Evolutionary conservation across 2,888 invertebrate genomes (phyloP), one percentile per base, ranked within the genome.

Genomic region (Bedellia somnulentella): DNA sequence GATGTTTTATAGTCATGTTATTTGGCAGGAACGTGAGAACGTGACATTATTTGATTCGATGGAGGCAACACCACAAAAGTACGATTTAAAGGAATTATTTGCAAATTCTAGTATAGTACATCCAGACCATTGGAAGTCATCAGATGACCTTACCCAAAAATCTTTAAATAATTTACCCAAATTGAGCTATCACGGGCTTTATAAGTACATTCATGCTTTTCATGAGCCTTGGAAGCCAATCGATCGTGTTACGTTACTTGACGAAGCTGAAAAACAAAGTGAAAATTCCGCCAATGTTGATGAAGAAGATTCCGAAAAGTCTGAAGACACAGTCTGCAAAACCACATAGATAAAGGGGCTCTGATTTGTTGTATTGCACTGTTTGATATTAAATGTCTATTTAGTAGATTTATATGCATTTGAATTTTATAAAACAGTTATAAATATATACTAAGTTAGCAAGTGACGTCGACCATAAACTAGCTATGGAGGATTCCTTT

Each of bases 221-320:
- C 71, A 73, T 27, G 71, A 71, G 38, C 73, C 73, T 0, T 73
- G 73, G 71, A 60, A 50, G 24, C 73, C 73, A 0, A 35, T 70
- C 15, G 70, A 73, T 41, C 51, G 73, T 23, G 31, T 64, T 23
- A 32, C 53, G 0, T 38, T 73, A 21, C 41, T 73, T 13, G 52
- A 58, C n/a, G 43, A 59, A 31, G 71, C 70, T 0, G 71, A 66
- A 35, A 55, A 51, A 15, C 51, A 58, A 5, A n/a, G n/a, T n/a
- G 62, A 62, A 15, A 17, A 9, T 10, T 21, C 21, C n/a, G n/a
- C n/a, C n/a, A n/a, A n/a, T n/a, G n/a, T n/a, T n/a, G n/a, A n/a
- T n/a, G n/a, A n/a, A n/a, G n/a, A n/a, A n/a, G n/a, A n/a, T n/a
- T n/a, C n/a, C n/a, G n/a, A n/a, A n/a, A n/a, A n/a, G n/a, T n/a